Evolutionary conservation across 2,797 vertebrate genomes (phyloP), one percentile per base, ranked within the genome.

Genomic region (Neostethus bicornis): DNA sequence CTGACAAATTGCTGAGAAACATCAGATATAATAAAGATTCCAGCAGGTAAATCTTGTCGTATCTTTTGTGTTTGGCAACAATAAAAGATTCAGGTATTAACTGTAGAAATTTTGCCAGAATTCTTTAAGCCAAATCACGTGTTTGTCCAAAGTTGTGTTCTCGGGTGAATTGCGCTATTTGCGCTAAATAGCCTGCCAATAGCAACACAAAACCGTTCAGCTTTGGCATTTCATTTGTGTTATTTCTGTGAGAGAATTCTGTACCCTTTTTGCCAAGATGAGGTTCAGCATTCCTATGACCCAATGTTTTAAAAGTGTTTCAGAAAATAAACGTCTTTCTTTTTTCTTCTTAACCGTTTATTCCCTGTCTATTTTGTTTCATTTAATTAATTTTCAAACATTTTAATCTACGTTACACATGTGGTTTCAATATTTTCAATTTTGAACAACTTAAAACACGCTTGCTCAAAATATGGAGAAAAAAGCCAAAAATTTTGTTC

Each of bases 1-100:
- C 39, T 61, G 73, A 68, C 70, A 39, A 49, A 42, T 61, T 66
- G 63, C 52, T 59, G 62, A 51, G 59, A 46, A 61, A 66, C 20
- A 46, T 67, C 37, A 63, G 17, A 62, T 32, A 59, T 45, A 42
- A 31, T 29, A 59, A 43, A 44, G 24, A 52, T 45, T 69, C 43
- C 28, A 43, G 28, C 43, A 41, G 57, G 53, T 28, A 63, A 58
- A 56, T 48, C 48, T 54, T 60, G 38, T 67, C 53, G 35, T 17
- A 23, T 28, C 16, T 54, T 66, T 53, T 52, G 44, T 61, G 35
- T 47, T 52, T 25, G 14, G 23, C 59, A 61, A 75, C 43, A 73
- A 73, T 34, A 43, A 47, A 56, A 11, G 47, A 24, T 35, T 61
- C n/a, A 62, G 46, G 37, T 48, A 39, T 7, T 14, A 17, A 24